Conservation (phyloP, 2,797 vertebrate genomes). For the Phalloptychus januarius region DNA sequence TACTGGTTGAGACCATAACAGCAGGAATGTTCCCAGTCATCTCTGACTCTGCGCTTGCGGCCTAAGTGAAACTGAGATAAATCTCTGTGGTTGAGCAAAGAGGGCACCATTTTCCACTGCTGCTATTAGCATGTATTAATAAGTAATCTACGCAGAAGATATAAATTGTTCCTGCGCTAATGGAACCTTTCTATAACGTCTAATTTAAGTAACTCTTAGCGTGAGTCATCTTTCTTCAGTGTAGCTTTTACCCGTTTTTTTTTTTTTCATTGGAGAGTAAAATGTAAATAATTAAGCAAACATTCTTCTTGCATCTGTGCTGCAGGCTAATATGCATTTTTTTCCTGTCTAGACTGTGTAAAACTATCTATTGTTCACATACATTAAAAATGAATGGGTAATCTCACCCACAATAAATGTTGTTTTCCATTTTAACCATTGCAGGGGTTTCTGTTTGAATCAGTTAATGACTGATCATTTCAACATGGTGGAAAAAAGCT, state of each 20-base stretch:
- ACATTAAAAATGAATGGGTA: conserved; percentile 10
- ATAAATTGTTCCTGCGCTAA: conserved; percentile 61
- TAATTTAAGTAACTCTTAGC: conserved; percentile 58
- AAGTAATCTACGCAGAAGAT: conserved; percentile 41
- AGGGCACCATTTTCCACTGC: conserved; percentile 29
- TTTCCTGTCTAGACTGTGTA: not conserved
- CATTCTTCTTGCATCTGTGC: conserved; percentile 6
- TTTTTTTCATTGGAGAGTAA: conserved; percentile 54
- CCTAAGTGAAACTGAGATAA: conserved; percentile 65
- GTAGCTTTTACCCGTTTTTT: conserved; percentile 45
- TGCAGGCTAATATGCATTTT: not conserved
- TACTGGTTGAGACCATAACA: conserved; percentile 12
- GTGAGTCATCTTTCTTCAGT: conserved; percentile 50
- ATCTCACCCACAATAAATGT: not conserved
- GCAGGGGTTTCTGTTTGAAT: conserved; percentile 48
- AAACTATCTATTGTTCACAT: conserved; percentile 10
- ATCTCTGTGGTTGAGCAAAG: conserved; percentile 47
- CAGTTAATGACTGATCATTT: conserved; percentile 7
- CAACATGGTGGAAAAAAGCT: not conserved
- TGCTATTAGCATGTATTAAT: conserved; percentile 60
- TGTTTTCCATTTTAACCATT: conserved; percentile 32
- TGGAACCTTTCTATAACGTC: conserved; percentile 65
- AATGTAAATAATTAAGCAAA: conserved; percentile 34
- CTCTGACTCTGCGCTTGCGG: conserved; percentile 36
- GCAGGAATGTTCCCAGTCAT: conserved; percentile 25